These are phyloP conservation scores for Rhineura floridana DNA, from an alignment of 2,113 vertebrate genomes.

Conservation along the genomic window DNA sequence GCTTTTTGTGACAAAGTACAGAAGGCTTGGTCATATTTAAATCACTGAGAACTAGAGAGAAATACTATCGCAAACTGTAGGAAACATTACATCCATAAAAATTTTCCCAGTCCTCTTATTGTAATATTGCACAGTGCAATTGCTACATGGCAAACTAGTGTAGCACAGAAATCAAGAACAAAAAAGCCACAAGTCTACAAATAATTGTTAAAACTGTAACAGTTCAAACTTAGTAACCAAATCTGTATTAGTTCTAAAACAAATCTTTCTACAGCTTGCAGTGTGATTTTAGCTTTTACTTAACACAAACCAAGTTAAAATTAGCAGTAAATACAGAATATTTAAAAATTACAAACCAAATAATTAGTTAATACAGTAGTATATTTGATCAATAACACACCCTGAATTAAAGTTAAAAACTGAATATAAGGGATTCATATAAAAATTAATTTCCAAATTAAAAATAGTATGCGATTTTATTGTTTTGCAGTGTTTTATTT, in stretches of 20 bases:
- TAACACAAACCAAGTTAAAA: constrained; percentile 82
- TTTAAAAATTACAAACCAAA: constrained; percentile 78
- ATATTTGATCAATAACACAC: constrained; percentile 88
- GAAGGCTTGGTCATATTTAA: constrained; percentile 99
- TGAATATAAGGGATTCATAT: constrained; percentile 76
- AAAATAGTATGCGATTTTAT: constrained; percentile 73
- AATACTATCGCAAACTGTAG: constrained; percentile 99
- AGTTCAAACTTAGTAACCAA: constrained; percentile 91
- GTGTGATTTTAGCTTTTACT: constrained; percentile 94
- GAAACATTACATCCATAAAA: constrained; percentile 99
- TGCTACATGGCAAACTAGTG: constrained; percentile 99
- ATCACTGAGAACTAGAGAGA: constrained; percentile 99
- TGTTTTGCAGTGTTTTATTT: constrained; percentile 86
- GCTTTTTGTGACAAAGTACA: constrained; percentile 99
- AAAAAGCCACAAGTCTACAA: constrained; percentile 90
- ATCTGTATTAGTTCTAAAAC: constrained; percentile 86
- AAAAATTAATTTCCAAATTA: constrained; percentile 75
- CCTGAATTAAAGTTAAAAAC: constrained; percentile 87
- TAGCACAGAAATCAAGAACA: constrained; percentile 93
- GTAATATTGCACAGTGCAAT: constrained; percentile 99
- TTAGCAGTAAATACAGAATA: constrained; percentile 78
- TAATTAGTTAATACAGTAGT: constrained; percentile 87
- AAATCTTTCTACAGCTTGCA: constrained; percentile 94
- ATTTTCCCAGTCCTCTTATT: constrained; percentile 98
- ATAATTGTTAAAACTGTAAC: constrained; percentile 89